Evolutionary conservation across 2,113 vertebrate genomes (phyloP).

Genomic region (Nibea albiflora): DNA sequence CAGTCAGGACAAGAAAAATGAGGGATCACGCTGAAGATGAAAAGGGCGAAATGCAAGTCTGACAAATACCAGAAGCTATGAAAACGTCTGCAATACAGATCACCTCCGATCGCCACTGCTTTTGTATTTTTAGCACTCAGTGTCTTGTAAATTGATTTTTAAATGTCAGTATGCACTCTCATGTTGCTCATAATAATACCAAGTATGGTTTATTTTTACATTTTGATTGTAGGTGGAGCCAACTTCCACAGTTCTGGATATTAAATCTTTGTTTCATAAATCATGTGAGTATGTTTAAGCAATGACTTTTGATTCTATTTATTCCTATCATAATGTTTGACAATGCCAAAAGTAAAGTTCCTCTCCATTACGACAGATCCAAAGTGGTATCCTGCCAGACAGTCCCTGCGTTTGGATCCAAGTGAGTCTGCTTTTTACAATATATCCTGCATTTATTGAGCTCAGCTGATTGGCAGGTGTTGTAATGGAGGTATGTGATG

Average conservation of each 20-base stretch:
- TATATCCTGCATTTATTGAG: background rate
- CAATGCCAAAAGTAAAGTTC: background rate
- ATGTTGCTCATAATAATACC: background rate
- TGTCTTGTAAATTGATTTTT: background rate
- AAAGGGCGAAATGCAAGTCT: constrained; percentile 20
- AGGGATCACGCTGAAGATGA: constrained; percentile 9
- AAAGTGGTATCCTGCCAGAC: constrained; percentile 93
- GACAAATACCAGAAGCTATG: constrained; percentile 1
- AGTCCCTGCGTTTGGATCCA: constrained; percentile 92
- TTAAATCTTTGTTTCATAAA: constrained; percentile 93
- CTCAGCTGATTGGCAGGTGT: background rate
- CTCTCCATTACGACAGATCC: constrained; percentile 84
- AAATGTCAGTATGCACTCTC: background rate
- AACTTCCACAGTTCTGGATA: constrained; percentile 90
- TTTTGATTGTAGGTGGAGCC: constrained; percentile 89
- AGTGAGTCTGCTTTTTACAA: constrained; percentile 83
- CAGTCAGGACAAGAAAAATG: background rate
- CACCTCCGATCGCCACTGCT: background rate
- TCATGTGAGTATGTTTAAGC: constrained; percentile 84
- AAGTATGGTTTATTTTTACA: background rate
- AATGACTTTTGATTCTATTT: background rate
- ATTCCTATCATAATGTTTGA: background rate
- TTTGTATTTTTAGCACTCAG: background rate
- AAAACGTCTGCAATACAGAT: background rate
- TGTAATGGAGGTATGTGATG: background rate